A percentile compares a stretch with the other conserved stretches of the same genome.
Evolutionary conservation across 2,113 vertebrate genomes (phyloP).

Genomic region (Pagrus major): DNA sequence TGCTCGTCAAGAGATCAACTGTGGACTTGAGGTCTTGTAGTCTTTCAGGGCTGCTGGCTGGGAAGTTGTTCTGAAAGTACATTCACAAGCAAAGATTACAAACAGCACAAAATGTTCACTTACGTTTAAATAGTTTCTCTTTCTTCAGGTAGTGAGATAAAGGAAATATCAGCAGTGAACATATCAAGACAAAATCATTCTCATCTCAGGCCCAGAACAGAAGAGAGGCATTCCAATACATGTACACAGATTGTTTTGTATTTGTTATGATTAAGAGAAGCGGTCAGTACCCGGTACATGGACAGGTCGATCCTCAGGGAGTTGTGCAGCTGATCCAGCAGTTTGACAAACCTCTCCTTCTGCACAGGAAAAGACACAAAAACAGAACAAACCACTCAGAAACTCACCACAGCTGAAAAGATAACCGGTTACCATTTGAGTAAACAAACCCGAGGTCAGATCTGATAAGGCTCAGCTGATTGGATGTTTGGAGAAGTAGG

Average conservation of each 20-base stretch:
- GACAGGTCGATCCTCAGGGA: constrained; percentile 97
- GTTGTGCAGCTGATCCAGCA: constrained; percentile 97
- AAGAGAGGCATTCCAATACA: neutral
- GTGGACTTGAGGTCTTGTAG: constrained; percentile 98
- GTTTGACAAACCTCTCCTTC: constrained; percentile 98
- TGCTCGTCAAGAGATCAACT: constrained; percentile 97
- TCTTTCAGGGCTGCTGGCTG: constrained; percentile 96
- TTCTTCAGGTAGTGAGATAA: neutral
- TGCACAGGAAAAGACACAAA: constrained; percentile 64
- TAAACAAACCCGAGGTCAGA: constrained; percentile 14
- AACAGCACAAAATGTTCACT: neutral
- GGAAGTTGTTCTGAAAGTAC: constrained; percentile 93
- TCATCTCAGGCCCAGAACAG: constrained; percentile 5
- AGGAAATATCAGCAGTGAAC: neutral
- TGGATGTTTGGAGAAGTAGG: constrained; percentile 31
- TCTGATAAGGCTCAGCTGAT: constrained; percentile 34
- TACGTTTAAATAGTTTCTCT: neutral
- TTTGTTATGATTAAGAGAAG: constrained; percentile 6
- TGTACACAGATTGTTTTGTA: neutral
- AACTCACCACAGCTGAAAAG: constrained; percentile 12
- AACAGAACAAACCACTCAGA: constrained; percentile 48
- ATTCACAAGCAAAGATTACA: constrained; percentile 19
- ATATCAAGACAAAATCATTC: neutral
- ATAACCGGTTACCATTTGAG: constrained; percentile 33
- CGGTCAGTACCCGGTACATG: constrained; percentile 93